Evolutionary conservation across 1,140 invertebrate genomes (phyloP).

Genomic region (Chymomyza costata): DNA sequence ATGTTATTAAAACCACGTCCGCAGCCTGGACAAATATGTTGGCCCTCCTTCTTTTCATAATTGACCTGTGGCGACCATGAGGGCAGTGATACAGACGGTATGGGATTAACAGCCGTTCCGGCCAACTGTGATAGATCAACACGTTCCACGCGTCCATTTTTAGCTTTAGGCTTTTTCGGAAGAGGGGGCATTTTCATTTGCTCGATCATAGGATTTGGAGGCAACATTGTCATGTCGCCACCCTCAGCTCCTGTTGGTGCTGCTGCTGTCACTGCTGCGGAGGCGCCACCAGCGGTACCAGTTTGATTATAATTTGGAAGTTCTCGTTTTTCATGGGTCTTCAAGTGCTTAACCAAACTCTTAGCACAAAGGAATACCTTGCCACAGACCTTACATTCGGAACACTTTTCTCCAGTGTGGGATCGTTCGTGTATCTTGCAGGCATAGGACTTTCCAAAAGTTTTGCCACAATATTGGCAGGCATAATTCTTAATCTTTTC

Average conservation of each 20-base stretch:
- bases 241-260: constrained; percentile 27
- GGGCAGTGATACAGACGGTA: constrained; percentile 65
- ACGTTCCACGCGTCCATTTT: constrained; percentile 62
- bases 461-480: constrained; percentile 70
- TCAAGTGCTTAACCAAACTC: constrained; percentile 66
- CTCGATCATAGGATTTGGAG: constrained; percentile 36
- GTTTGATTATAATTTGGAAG: too few species aligned
- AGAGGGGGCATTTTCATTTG: constrained; percentile 39
- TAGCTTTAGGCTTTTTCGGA: constrained; percentile 44
- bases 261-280: constrained; percentile 44
- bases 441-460: constrained; percentile 68
- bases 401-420: constrained; percentile 76
- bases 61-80: constrained; percentile 71
- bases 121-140: constrained; percentile 66
- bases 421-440: constrained; percentile 70
- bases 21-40: constrained; percentile 68
- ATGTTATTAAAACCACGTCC: constrained; percentile 70
- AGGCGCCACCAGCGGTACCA: constrained; percentile 42
- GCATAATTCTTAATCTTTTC: constrained; percentile 71
- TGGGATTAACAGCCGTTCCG: constrained; percentile 67
- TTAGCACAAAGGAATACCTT: constrained; percentile 70
- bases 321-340: constrained; percentile 69
- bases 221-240: constrained; percentile 22
- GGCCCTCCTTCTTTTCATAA: constrained; percentile 69
- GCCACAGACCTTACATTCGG: constrained; percentile 69